Base-by-base conservation (phyloP, 2,797 vertebrate genomes). In the Rhynchonycteris naso region DNA sequence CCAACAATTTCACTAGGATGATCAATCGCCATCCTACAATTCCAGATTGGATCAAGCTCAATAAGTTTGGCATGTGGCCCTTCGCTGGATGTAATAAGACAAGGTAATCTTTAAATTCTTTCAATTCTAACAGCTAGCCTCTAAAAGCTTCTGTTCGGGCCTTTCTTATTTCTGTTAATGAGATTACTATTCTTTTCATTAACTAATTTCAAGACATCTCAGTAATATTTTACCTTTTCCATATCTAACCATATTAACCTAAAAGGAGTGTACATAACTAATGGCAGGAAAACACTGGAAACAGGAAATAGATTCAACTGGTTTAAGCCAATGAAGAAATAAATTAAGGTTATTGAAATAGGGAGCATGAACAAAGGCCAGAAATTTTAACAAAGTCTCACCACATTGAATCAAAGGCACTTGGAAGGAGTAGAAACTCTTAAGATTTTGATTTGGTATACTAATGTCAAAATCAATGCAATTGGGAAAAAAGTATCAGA, bases 221-320 rank as follows among this genome's bases (percentile, higher is more conserved):
- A 58, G 22, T 81, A 16, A 54, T 56, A 15, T 76, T 82, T 75
- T 88, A n/a, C 33, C 18, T 87, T 85, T 74, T 59, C 35, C 4
- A 14, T 52, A n/a, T 80, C 69, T 72, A 95, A 84, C 52, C 59
- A 92, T 35, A 93, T 47, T 91, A 75, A 59, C 33, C 33, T 74
- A 19, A 90, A 89, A 92, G 85, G 15, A 93, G 38, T 65, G 11
- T n/a, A 79, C 56, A 90, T 75, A 92, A 54, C 80, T 88, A 94
- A 94, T 4, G 9, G 4, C 10, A 76, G 35, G 81, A 35, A n/a
- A 65, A 74, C 26, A 72, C 2, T 38, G 7, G 18, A 61, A 22
- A 2, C 4, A 86, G 4, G 24, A 33, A 95, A 84, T 59, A 7
- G 72, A 85, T 78, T 93, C 74, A 72, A 43, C 43, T 43, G 10